These are phyloP conservation scores for Drosophila subobscura DNA, from an alignment of 1,140 invertebrate species.

Conservation along the genomic window DNA sequence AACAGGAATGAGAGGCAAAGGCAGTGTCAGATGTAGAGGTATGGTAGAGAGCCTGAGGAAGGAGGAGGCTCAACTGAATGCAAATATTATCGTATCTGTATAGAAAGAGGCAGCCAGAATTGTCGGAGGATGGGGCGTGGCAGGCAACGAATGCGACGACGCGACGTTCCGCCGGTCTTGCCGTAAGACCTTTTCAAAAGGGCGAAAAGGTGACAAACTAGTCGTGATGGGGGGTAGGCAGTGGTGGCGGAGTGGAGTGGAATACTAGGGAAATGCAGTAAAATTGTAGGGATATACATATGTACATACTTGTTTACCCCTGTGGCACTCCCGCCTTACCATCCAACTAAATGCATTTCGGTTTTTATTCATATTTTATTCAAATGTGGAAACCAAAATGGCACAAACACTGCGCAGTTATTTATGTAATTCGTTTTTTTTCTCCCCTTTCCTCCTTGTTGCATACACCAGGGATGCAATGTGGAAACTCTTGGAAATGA, in stretches of 20 bases:
- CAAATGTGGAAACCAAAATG: slow-evolving; percentile 79
- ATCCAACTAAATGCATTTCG: slow-evolving; percentile 74
- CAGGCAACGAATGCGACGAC: slow-evolving; percentile 10
- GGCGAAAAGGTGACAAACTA: slow-evolving; percentile 77
- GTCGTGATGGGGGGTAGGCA: slow-evolving; percentile 28
- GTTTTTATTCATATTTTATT: slow-evolving; percentile 81
- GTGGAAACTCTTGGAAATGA: slow-evolving; percentile 32
- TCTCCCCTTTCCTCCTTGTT: slow-evolving; percentile 4
- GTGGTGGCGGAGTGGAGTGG: slow-evolving; percentile 4
- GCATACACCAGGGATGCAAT: slow-evolving; percentile 35
- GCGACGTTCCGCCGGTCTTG: slow-evolving; percentile 18
- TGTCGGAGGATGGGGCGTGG: background rate
- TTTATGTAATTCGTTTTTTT: slow-evolving; percentile 66
- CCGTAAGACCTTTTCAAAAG: slow-evolving; percentile 52
- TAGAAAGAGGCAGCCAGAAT: slow-evolving; percentile 15
- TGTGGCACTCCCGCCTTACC: slow-evolving; percentile 20
- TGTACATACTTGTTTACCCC: slow-evolving; percentile 20
- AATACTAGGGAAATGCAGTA: background rate
- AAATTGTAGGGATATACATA: slow-evolving; percentile 15
- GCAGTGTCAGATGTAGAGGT: slow-evolving; percentile 2
- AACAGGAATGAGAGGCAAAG: slow-evolving; percentile 21
- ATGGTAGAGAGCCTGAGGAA: slow-evolving; percentile 20
- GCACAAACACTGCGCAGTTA: slow-evolving; percentile 78
- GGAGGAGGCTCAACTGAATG: slow-evolving; percentile 71
- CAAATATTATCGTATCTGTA: slow-evolving; percentile 79